Conservation (phyloP, 2,113 vertebrate genomes). For the Serranochromis macrocephalus region DNA sequence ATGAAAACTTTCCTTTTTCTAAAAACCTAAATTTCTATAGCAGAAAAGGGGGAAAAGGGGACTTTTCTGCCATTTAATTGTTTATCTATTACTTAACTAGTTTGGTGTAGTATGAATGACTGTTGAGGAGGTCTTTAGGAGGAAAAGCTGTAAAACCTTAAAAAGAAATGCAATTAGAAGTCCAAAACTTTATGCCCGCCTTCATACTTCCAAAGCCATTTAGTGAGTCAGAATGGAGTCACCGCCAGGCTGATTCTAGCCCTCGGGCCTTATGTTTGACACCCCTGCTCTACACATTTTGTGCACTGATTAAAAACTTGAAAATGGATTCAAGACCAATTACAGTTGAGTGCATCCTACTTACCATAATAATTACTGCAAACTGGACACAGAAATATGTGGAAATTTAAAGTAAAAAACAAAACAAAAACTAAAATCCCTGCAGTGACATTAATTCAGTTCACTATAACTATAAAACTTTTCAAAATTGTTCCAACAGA, state of each 20-base stretch:
- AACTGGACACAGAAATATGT: neutral
- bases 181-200: neutral
- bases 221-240: neutral
- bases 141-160: neutral
- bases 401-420: neutral
- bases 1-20: neutral
- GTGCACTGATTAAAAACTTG: neutral
- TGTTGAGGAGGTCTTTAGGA: neutral
- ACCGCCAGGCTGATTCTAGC: neutral
- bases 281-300: neutral
- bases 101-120: neutral
- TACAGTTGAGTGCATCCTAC: neutral
- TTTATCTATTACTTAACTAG: neutral
- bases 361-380: neutral
- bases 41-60: fast-evolving
- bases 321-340: neutral
- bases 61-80: neutral
- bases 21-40: neutral
- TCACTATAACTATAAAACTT: neutral
- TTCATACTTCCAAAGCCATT: neutral
- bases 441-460: neutral
- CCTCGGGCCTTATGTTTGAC: neutral
- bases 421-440: neutral
- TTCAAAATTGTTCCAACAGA: neutral
- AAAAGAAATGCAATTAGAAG: neutral